These are phyloP conservation scores for Drosophila subobscura DNA, from an alignment of 1,140 invertebrate species.

Conservation along the genomic window DNA sequence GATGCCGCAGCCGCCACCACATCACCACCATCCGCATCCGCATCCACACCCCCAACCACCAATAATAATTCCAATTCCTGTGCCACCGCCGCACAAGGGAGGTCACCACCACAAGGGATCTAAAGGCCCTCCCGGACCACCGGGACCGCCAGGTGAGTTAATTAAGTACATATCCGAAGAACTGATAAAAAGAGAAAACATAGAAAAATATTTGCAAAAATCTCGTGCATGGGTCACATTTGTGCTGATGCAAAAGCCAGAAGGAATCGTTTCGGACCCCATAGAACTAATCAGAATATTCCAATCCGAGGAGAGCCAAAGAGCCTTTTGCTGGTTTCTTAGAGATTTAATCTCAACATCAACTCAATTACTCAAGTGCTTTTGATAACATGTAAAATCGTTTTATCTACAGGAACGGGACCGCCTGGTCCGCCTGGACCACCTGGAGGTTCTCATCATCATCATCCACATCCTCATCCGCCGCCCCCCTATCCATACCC, in stretches of 20 bases:
- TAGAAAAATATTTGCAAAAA: too few relatives aligned
- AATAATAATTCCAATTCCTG: constrained; percentile 17
- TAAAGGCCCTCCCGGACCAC: constrained; percentile 16
- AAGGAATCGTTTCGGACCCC: too few relatives aligned
- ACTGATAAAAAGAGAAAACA: too few relatives aligned
- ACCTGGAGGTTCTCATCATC: constrained; percentile 15
- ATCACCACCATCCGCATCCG: constrained; percentile 15
- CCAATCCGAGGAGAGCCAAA: too few relatives aligned
- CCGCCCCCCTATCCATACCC: constrained; percentile 14
- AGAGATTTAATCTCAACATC: background rate
- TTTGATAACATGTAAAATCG: background rate
- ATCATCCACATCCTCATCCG: constrained; percentile 7
- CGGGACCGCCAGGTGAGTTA: constrained; percentile 35
- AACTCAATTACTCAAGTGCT: background rate
- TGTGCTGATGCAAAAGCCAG: too few relatives aligned
- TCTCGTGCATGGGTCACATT: too few relatives aligned
- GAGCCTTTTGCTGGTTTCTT: too few relatives aligned
- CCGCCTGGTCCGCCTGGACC: constrained; percentile 41
- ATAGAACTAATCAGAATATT: too few relatives aligned
- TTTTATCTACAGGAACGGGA: constrained; percentile 7
- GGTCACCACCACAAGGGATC: constrained; percentile 29
- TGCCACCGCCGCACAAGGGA: constrained; percentile 17
- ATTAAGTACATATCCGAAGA: background rate
- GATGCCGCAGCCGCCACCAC: constrained; percentile 1
- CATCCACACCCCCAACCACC: background rate